A percentile compares a stretch with the other conserved stretches of the same genome.
Conservation (phyloP, 2,113 vertebrate genomes). For the Aegotheles bennettii region DNA sequence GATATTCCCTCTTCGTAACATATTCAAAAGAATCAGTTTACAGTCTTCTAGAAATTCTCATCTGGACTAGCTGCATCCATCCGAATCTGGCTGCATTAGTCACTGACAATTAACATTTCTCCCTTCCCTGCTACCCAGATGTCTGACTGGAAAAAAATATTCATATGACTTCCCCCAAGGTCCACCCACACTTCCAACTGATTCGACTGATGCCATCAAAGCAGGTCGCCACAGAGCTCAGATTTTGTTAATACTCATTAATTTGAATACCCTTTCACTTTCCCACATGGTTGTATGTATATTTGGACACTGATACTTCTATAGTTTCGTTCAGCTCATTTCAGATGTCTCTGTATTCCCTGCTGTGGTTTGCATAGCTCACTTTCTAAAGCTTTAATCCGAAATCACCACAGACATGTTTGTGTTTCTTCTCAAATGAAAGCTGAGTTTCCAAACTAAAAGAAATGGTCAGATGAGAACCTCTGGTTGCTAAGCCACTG, state of each 20-base stretch:
- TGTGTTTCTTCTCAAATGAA: background rate
- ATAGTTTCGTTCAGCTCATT: background rate
- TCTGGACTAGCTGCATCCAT: background rate
- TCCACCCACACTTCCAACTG: background rate
- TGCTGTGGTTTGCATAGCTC: background rate
- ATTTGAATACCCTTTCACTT: background rate
- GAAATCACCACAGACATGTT: background rate
- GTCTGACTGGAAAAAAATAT: background rate
- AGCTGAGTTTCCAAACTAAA: background rate
- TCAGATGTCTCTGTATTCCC: background rate
- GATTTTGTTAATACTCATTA: background rate
- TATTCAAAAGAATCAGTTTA: background rate
- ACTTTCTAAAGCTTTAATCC: background rate
- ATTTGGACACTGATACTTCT: background rate
- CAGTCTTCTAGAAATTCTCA: background rate
- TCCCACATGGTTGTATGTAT: background rate
- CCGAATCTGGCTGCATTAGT: background rate
- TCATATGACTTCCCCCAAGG: background rate
- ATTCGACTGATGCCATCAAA: background rate
- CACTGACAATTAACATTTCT: slow-evolving; percentile 7
- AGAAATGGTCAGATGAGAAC: fast-evolving
- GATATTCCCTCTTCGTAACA: background rate
- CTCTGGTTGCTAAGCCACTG: background rate
- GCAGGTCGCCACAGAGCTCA: background rate
- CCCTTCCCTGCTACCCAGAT: background rate